These are phyloP conservation scores for Pterocles gutturalis DNA, from an alignment of 2,113 vertebrate species.

Conservation along the genomic window DNA sequence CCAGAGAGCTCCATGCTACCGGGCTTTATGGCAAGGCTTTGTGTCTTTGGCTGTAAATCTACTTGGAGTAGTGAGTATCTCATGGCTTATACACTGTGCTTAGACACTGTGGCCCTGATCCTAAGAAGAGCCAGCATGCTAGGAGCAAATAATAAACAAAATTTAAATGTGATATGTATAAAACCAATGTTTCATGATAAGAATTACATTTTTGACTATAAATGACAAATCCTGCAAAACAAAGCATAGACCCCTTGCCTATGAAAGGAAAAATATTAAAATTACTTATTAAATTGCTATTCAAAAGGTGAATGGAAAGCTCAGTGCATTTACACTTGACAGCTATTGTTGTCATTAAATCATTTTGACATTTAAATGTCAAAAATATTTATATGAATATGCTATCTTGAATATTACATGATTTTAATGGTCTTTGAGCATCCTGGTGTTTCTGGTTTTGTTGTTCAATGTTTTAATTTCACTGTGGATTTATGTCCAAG, in stretches of 20 bases:
- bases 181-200: not conserved
- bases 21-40: not conserved
- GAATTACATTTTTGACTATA: not conserved
- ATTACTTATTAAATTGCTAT: not conserved
- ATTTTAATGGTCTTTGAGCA: not conserved
- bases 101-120: not conserved
- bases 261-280: not conserved
- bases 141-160: not conserved
- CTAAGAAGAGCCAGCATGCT: not conserved
- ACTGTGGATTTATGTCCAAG: not conserved
- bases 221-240: not conserved
- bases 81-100: not conserved
- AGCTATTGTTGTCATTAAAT: conserved; percentile 41
- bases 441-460: not conserved
- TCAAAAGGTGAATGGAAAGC: not conserved
- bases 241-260: not conserved
- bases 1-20: not conserved
- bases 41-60: not conserved
- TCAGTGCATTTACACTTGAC: not conserved
- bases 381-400: conserved; percentile 10
- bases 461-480: not conserved
- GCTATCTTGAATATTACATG: not conserved
- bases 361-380: conserved; percentile 57
- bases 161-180: not conserved
- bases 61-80: not conserved